Base-by-base conservation (phyloP, 2,113 vertebrate species). In the Crotophaga sulcirostris region DNA sequence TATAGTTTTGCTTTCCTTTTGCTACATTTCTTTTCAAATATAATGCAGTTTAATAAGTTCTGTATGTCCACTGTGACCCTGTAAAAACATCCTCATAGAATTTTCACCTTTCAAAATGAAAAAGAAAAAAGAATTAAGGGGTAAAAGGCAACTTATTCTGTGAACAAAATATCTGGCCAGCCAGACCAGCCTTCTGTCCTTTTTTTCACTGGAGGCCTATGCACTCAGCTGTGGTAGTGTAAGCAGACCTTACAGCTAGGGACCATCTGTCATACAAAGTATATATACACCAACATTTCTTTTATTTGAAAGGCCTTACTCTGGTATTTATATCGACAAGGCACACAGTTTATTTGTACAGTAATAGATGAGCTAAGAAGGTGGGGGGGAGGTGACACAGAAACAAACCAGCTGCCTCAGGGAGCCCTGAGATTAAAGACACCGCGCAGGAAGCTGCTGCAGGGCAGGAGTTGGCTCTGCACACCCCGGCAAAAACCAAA, bases 171-270 rank as follows among this genome's bases (percentile, higher is more conserved):
- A 5, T 24, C 55, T 89, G 40, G 13, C 58, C 34, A 42, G 49
- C 47, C 25, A 76, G 64, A 74, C 15, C 14, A 64, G 29, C 47
- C 10, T 62, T 36, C 45, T 0, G 0, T 78, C 21, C 9, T 56
- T 56, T 52, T 69, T 54, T 70, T 73, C 36, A 28, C 33, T 38
- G 10, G 75, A 66, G 34, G 72, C 59, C 63, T 66, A 5, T 20
- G 31, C 21, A 60, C 76, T 76, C 62, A 62, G 60, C 83, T 84
- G 33, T 55, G 52, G 31, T 26, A 63, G 29, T 16, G 13, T 89
- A 92, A 93, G 83, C 73, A 90, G 89, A 89, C 80, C 44, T 84
- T 87, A 63, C 28, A 93, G 42, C 76, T 77, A 88, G 72, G 63
- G 74, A 62, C 75, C 77, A 21, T 73, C 29, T 80, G 40, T 73